Percentiles rank a stretch among this genome's conserved stretches.
These are phyloP conservation scores for Lutjanus campechanus DNA, from an alignment of 2,797 vertebrate genomes.

Conservation along the genomic window DNA sequence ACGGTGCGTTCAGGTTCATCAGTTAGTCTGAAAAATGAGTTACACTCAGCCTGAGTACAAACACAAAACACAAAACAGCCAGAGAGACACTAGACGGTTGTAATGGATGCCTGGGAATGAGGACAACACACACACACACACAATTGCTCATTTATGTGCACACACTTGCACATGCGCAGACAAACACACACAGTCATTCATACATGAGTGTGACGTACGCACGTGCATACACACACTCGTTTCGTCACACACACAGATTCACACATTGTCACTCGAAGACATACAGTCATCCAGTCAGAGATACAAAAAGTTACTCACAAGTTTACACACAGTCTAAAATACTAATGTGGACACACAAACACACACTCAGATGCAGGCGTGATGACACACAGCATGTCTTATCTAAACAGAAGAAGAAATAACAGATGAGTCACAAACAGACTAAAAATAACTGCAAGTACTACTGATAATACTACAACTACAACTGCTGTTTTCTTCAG, in stretches of 20 bases:
- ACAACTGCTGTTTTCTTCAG: not conserved
- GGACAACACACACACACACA: not conserved
- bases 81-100: not conserved
- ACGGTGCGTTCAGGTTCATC: slow-evolving; percentile 25
- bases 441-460: slow-evolving; percentile 36
- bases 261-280: not conserved
- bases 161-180: not conserved
- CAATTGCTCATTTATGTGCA: slow-evolving; percentile 35
- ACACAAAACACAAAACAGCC: not conserved
- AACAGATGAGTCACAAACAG: slow-evolving; percentile 44
- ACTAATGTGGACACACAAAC: not conserved
- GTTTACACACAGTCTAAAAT: slow-evolving; percentile 14
- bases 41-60: not conserved
- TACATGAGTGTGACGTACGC: too few species aligned
- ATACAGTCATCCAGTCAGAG: slow-evolving; percentile 8
- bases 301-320: not conserved
- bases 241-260: slow-evolving; percentile 1
- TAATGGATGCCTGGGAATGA: not conserved
- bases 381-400: slow-evolving; percentile 32
- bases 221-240: not conserved
- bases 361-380: not conserved
- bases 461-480: not conserved
- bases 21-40: not conserved
- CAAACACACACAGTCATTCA: slow-evolving; percentile 11
- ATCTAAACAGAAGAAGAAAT: slow-evolving; percentile 51